Conservation (phyloP, 2,888 invertebrate species). For the Argyresthia goedartella region DNA sequence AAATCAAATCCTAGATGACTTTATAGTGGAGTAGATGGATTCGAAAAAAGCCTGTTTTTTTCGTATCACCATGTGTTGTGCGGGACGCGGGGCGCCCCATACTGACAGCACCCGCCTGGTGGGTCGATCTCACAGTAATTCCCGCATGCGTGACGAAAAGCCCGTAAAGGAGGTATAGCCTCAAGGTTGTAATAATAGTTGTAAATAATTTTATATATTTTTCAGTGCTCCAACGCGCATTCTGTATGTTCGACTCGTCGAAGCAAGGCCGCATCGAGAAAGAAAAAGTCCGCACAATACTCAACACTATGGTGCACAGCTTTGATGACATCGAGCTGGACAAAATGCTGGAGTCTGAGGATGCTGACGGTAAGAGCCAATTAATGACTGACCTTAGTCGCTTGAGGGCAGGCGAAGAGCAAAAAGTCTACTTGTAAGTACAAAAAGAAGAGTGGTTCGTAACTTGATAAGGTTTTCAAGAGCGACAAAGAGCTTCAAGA, state of each 20-base stretch:
- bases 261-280: slow-evolving; percentile 85
- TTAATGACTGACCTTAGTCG: not conserved
- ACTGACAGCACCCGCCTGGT: no score
- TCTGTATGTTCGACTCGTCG: slow-evolving; percentile 87
- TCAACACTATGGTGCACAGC: slow-evolving; percentile 85
- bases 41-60: no score
- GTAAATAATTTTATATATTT: no score
- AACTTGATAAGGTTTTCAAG: not conserved
- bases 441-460: not conserved
- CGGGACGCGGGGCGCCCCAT: no score
- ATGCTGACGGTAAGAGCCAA: slow-evolving; percentile 79
- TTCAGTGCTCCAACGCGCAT: slow-evolving; percentile 82
- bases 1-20: no score
- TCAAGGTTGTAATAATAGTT: no score
- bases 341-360: slow-evolving; percentile 81
- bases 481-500: not conserved
- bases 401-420: not conserved
- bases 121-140: no score
- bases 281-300: slow-evolving; percentile 83
- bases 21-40: no score
- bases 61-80: no score
- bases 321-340: slow-evolving; percentile 85
- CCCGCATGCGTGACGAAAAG: no score
- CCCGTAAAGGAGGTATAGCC: no score
- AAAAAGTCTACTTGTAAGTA: not conserved